Conservation (phyloP, 1,140 invertebrate genomes). For the Drosophila insularis region DNA sequence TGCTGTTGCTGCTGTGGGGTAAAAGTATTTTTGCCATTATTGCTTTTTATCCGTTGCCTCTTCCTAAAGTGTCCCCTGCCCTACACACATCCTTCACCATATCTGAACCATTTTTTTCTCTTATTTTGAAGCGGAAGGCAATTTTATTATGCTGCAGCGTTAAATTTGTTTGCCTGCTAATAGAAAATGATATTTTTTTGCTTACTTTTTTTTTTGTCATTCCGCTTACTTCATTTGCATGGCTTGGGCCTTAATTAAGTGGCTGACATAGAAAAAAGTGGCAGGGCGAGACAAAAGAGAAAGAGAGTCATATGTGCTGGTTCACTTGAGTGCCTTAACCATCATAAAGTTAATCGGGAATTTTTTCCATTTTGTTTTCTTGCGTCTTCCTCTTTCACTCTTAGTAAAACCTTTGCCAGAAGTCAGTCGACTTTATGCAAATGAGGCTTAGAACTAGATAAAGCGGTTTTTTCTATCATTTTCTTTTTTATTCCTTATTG, state of each 20-base stretch:
- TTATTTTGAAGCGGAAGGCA: slow-evolving; percentile 32
- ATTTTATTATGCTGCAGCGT: slow-evolving; percentile 73
- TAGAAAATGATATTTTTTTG: slow-evolving; percentile 66
- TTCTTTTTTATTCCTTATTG: slow-evolving; percentile 53
- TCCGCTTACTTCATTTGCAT: slow-evolving; percentile 69
- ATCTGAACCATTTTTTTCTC: neutral
- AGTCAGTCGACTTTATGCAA: slow-evolving; percentile 75
- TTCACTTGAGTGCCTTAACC: slow-evolving; percentile 55
- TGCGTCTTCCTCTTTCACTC: neutral
- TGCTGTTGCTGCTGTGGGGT: slow-evolving; percentile 33
- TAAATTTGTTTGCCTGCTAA: slow-evolving; percentile 78
- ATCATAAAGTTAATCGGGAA: slow-evolving; percentile 75
- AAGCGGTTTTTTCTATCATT: slow-evolving; percentile 51
- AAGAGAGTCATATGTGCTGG: slow-evolving; percentile 58
- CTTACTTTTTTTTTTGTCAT: slow-evolving; percentile 5
- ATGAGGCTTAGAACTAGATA: slow-evolving; percentile 61
- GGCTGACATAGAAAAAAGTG: slow-evolving; percentile 34
- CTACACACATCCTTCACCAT: neutral
- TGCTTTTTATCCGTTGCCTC: slow-evolving; percentile 74
- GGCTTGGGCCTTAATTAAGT: slow-evolving; percentile 70
- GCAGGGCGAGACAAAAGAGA: neutral
- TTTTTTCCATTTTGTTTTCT: slow-evolving; percentile 38
- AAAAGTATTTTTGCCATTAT: slow-evolving; percentile 72
- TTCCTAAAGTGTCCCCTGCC: slow-evolving; percentile 3
- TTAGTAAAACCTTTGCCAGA: slow-evolving; percentile 35